Base-by-base conservation (phyloP, 2,113 vertebrate genomes). In the Clarias macrocephalus region DNA sequence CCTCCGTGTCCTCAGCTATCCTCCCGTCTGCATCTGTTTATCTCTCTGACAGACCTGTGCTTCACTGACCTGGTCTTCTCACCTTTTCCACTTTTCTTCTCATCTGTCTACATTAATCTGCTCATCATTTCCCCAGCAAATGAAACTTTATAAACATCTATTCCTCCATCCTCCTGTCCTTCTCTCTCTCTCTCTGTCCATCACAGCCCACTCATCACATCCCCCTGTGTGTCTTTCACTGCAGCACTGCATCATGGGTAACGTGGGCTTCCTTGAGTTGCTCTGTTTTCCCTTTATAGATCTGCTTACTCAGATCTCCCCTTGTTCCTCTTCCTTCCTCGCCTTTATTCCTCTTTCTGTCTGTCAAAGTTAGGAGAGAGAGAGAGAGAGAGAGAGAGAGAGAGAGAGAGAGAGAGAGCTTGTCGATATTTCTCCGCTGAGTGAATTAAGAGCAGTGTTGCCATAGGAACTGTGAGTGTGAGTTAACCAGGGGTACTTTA, bases 401-500 rank as follows among this genome's bases (percentile, higher is more conserved):
- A 54, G 4, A 56, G 13, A 77, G 23, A 54, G 23, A 54, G 48
- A 54, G 48, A 28, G 75, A 77, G 77, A 79, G n/a, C 1, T 28
- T 57, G 54, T 89, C 66, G 54, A 66, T 82, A 28, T 48, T 76
- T 76, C 73, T n/a, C 11, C 73, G 54, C 30, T 79, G 25, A 10
- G 62, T 37, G 80, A 86, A 77, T 57, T 72, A 82, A 88, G 83
- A 87, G 66, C 28, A 54, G 42, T 54, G 90, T 91, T 90, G 88
- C 88, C 87, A 92, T 89, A 80, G 90, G 80, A 85, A 92, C 85
- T 16, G 70, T 84, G 70, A 66, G 82, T 52, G 75, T 63, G 57
- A 76, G 18, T 66, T 86, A 88, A 85, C 75, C 57, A 42, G 16
- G 79, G n/a, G n/a, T n/a, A n/a, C n/a, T n/a, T n/a, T 48, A 73